Evolutionary conservation across 2,113 vertebrate species (phyloP), one percentile per base, ranked within the genome.

Genomic region (Macquaria australasica): DNA sequence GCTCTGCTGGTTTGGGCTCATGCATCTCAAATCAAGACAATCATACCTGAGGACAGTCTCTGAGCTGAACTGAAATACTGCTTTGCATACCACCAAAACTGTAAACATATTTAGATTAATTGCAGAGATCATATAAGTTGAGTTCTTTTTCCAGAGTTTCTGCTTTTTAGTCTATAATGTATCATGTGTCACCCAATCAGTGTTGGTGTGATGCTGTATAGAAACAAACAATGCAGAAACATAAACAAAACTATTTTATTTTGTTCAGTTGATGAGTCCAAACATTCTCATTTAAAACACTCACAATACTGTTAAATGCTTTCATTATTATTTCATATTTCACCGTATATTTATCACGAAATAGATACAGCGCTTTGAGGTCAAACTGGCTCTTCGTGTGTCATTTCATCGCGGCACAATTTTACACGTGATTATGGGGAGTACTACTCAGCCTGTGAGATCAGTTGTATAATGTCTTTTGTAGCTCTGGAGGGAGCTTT

Each of bases 11-110:
- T 77, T 88, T 83, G 64, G 72, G 20, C 6, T 67, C 66, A 55
- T 58, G 25, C 20, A 75, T 73, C 50, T 76, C 41, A 90, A 83
- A 82, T 89, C 41, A 75, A 48, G 48, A 53, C 25, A 56, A 58
- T 77, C 56, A 37, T 76, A 82, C 53, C 73, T 41, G 43, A 84
- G 48, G 45, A 70, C 68, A n/a, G 62, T 69, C 9, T 72, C 45
- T 71, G 28, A 58, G 48, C 11, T 69, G 16, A 64, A 73, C 53
- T 59, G 14, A 77, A 82, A 76, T 45, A 37, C 48, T 81, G 34
- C 25, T 68, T 73, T 83, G 51, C 53, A 48, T 56, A 64, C 37
- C 76, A 63, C 34, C 15, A 76, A 55, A 25, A 28, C 39, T 34
- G 0, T 48, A 28, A 74, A 14, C 28, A 78, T 39, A 16, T 70